Base-by-base conservation (phyloP, 35 echinoderm and acorn worm species). In the Ophiothrix spiculata region DNA sequence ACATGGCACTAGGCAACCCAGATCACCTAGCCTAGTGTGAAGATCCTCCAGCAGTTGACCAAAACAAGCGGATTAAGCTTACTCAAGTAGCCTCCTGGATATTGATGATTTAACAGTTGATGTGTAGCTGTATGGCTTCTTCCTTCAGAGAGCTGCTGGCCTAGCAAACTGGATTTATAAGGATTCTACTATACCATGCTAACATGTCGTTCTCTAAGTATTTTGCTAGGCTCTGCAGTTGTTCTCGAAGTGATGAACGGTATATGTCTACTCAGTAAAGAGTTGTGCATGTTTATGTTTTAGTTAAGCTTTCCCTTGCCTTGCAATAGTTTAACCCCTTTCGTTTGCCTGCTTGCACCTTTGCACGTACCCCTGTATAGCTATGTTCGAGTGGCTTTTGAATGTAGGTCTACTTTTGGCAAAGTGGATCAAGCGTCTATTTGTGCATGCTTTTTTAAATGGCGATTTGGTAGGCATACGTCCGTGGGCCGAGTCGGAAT, bases 391-490 rank as follows among this genome's bases (percentile, higher is more conserved):
- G 29, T 69, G 10, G 60, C 60, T 69, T 69, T 25, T 69, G 60
- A 15, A 69, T 69, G 60, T n/a, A 4, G 23, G 60, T 28, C 60
- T 69, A 2, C 60, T 69, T 12, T 25, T 69, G 60, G 60, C 60
- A 25, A 10, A n/a, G 29, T 69, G 60, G 60, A 69, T 69, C 23
- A 69, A 69, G 29, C 60, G 60, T 28, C 4, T 69, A 25, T 6
- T 69, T 25, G 25, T 15, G 60, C 60, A 69, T 69, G 60, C 25
- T 69, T 69, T 69, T 69, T 69, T 69, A 12, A 69, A 25, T 69
- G 60, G 60, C 60, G 60, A 69, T 69, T 69, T 69, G 60, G 60
- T 69, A 69, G 60, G 60, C 60, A 69, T 69, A 15, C 60, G 60
- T 69, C 60, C 60, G 3, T 69, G 60, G 60, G 60, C 60, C 3